phyloP scores from a whole-genome alignment of 1,140 invertebrate species.

The Ericerus pela region DNA sequence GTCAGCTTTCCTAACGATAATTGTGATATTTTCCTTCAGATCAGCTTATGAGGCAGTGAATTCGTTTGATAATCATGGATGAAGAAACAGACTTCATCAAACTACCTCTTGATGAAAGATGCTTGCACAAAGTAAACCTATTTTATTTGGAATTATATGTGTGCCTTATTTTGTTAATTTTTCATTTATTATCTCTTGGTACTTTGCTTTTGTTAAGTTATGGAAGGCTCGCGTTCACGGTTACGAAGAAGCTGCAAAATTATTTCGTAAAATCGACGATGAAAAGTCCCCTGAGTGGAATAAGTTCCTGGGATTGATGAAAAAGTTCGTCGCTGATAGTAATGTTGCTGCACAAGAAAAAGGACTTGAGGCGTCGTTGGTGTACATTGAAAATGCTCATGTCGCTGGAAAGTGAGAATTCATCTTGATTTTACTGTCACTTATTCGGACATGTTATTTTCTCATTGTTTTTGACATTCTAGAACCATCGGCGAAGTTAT shows the following conservation, averaged over 20 bases:
- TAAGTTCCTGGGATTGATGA: constrained; percentile 79
- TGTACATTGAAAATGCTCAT: constrained; percentile 78
- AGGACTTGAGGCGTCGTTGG: constrained; percentile 77
- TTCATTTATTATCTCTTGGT: not conserved
- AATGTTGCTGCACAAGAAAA: constrained; percentile 94
- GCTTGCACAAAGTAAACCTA: constrained; percentile 61
- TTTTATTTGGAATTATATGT: not conserved
- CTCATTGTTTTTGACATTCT: constrained; percentile 20
- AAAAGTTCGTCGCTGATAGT: constrained; percentile 88
- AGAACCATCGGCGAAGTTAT: constrained; percentile 82
- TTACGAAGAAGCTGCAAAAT: constrained; percentile 82
- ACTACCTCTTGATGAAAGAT: constrained; percentile 76
- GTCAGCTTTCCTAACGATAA: too few species aligned
- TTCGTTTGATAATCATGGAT: constrained; percentile 30
- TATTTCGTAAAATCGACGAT: constrained; percentile 71
- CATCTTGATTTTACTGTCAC: not conserved
- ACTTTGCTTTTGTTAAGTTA: constrained; percentile 34
- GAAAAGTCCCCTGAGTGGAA: constrained; percentile 87
- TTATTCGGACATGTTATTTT: not conserved
- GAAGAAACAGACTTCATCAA: constrained; percentile 87
- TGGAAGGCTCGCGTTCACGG: constrained; percentile 90
- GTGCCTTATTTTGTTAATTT: not conserved
- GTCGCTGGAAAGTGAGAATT: constrained; percentile 54
- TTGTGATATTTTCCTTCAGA: too few species aligned
- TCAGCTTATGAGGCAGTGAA: not conserved